Evolutionary conservation across 2,113 vertebrate genomes (phyloP), one percentile per base, ranked within the genome.

Genomic region (Hippocampus abdominalis): DNA sequence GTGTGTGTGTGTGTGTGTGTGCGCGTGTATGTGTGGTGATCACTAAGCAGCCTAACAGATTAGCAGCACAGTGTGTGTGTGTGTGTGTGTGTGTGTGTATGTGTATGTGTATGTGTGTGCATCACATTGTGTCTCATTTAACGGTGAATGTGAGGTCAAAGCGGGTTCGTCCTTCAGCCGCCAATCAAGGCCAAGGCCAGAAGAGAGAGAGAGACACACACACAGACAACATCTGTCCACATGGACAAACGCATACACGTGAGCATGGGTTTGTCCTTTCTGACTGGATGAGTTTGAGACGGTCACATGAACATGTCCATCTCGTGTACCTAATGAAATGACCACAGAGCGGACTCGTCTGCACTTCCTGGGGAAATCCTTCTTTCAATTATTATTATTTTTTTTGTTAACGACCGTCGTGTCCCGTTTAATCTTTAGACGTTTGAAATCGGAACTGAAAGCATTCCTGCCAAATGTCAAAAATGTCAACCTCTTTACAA

Each of bases 31-130:
- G 27, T 46, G 44, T 65, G 69, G 71, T 36, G 32, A 36, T 61
- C 57, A 51, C 72, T 79, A 71, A 81, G 72, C 82, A 68, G 69
- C 79, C 66, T 67, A 64, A 74, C 73, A 72, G 76, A 79, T 81
- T 76, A 79, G 64, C 51, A 73, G 7, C 8, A 49, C 32, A 42
- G 48, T 71, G 48, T 73, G 32, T 36, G 32, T 36, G 32, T 54
- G 29, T 25, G 65, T 63, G 27, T 64, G 4, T 32, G 29, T 5
- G 4, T 32, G 29, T 32, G 29, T 32, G 73, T 70, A 60, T 71
- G 71, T 64, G 61, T 0, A 18, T 20, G 4, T 32, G 29, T 32
- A 4, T 32, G 73, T 70, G 64, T 71, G 71, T 64, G 61, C 1
- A 18, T 20, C 29, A 61, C 15, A 61, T 61, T 20, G 32, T 4